Evolutionary conservation across 2,113 vertebrate species (phyloP).

Genomic region (Daubentonia madagascariensis): DNA sequence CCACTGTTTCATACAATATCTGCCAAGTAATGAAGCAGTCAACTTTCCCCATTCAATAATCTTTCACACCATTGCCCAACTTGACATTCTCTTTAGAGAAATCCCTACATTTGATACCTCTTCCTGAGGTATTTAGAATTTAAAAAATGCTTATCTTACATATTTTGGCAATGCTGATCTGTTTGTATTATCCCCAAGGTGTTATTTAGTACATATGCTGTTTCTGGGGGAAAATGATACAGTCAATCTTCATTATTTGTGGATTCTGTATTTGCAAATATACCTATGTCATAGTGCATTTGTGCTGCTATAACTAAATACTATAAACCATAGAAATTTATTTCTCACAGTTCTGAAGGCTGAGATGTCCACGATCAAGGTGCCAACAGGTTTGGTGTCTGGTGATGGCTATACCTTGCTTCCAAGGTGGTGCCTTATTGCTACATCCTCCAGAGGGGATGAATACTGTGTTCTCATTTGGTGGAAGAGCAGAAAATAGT

Average conservation of each 20-base stretch:
- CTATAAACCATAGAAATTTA: background rate
- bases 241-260: background rate
- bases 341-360: background rate
- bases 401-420: background rate
- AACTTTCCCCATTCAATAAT: slow-evolving; percentile 49
- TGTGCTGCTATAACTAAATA: background rate
- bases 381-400: background rate
- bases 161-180: slow-evolving; percentile 25
- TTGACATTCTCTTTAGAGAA: slow-evolving; percentile 63
- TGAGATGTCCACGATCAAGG: background rate
- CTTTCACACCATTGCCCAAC: slow-evolving; percentile 41
- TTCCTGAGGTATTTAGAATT: slow-evolving; percentile 29
- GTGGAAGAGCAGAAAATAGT: background rate
- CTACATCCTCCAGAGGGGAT: background rate
- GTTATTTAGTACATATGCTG: background rate
- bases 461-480: background rate
- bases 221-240: background rate
- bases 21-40: slow-evolving; percentile 62
- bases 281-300: background rate
- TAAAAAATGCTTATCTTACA: slow-evolving; percentile 9
- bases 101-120: background rate
- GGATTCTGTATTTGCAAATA: slow-evolving; percentile 9
- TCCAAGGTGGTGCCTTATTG: background rate
- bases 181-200: background rate
- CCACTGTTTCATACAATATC: slow-evolving; percentile 24